A percentile compares a stretch with the other conserved stretches of the same genome.
phyloP scores from a whole-genome alignment of 1,140 invertebrate species.

The Zaprionus africanus region DNA sequence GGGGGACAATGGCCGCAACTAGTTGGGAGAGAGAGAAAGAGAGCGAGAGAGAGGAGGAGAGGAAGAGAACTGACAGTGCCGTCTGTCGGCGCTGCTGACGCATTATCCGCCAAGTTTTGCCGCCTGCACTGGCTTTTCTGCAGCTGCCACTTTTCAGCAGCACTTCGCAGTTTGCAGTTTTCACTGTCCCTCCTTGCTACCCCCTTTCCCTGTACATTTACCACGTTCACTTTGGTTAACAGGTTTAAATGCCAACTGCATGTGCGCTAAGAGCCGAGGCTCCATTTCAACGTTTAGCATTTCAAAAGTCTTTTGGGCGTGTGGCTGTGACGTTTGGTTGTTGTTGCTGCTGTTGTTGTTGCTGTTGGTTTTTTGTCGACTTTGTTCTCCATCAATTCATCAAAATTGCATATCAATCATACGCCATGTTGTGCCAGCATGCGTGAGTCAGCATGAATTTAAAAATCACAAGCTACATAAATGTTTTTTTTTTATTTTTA shows the following conservation, averaged over 20 bases:
- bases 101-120: slow-evolving; percentile 65
- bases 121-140: slow-evolving; percentile 54
- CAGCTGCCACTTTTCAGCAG: slow-evolving; percentile 5
- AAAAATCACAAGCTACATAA: slow-evolving; percentile 49
- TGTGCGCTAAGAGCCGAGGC: slow-evolving; percentile 22
- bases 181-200: not conserved
- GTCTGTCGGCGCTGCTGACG: slow-evolving; percentile 43
- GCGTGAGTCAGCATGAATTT: slow-evolving; percentile 43
- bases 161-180: slow-evolving; percentile 1
- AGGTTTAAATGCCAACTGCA: slow-evolving; percentile 60
- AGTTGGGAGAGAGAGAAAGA: slow-evolving; percentile 1
- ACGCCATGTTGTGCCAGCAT: slow-evolving; percentile 54
- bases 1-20: not conserved
- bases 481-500: slow-evolving; percentile 56
- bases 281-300: slow-evolving; percentile 8
- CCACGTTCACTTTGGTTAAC: slow-evolving; percentile 38
- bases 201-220: not conserved
- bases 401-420: slow-evolving; percentile 63
- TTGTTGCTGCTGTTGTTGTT: not conserved
- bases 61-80: slow-evolving; percentile 1
- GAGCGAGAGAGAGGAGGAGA: too few relatives aligned
- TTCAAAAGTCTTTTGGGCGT: not conserved
- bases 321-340: not conserved
- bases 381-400: slow-evolving; percentile 16
- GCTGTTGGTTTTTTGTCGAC: not conserved